Conservation (phyloP, 1,140 invertebrate species). For the Zaprionus davidi region DNA sequence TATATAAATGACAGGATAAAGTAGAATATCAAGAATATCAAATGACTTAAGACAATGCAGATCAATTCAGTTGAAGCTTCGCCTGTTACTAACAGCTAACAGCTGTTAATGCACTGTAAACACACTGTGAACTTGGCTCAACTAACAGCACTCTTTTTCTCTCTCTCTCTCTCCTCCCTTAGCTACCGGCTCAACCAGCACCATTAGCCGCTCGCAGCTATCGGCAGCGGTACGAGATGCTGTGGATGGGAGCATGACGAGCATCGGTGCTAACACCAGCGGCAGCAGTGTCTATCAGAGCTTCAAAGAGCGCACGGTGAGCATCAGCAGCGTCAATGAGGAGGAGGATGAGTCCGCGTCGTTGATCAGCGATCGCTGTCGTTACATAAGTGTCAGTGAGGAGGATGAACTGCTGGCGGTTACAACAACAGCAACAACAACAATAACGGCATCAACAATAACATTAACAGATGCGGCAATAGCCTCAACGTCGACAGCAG, state of each 20-base stretch:
- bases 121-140: neutral
- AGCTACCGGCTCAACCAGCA: constrained; percentile 34
- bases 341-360: constrained; percentile 77
- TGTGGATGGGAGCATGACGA: constrained; percentile 36
- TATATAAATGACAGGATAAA: neutral
- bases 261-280: constrained; percentile 23
- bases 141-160: neutral
- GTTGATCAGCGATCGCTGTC: constrained; percentile 74
- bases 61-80: neutral
- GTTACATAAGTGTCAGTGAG: constrained; percentile 78
- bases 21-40: neutral
- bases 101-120: constrained; percentile 10
- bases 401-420: constrained; percentile 70
- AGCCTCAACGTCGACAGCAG: neutral
- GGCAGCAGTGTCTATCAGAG: constrained; percentile 56
- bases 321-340: constrained; percentile 78
- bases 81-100: constrained; percentile 4
- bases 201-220: constrained; percentile 16
- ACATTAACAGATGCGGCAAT: constrained; percentile 21
- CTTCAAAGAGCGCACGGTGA: constrained; percentile 77
- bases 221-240: constrained; percentile 40
- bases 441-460: constrained; percentile 51
- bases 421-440: constrained; percentile 24
- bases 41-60: neutral
- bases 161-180: neutral